These are phyloP conservation scores for Phyllotreta cruciferae DNA, from an alignment of 2,888 invertebrate species.

Conservation along the genomic window DNA sequence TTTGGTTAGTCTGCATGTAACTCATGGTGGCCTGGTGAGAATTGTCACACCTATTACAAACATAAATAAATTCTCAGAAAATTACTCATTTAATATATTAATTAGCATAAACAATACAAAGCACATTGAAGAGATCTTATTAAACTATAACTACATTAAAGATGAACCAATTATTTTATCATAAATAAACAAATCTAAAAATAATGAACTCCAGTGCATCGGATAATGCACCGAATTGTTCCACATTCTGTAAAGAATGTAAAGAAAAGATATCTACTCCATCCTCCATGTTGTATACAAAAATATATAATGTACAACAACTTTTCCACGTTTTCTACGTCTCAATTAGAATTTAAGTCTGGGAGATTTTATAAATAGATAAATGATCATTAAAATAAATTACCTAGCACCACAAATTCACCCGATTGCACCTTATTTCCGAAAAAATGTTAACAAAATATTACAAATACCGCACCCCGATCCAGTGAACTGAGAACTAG, in stretches of 20 bases:
- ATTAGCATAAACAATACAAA: conserved; percentile 27
- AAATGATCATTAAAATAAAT: conserved; percentile 16
- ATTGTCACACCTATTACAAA: conserved; percentile 52
- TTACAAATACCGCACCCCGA: conserved; percentile 50
- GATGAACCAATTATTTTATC: not conserved
- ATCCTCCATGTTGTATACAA: conserved; percentile 56
- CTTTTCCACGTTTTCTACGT: conserved; percentile 29
- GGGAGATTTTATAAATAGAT: conserved; percentile 1
- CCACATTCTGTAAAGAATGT: conserved; percentile 38
- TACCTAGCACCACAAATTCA: conserved; percentile 53
- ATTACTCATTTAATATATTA: conserved; percentile 35
- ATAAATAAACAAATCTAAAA: conserved; percentile 23
- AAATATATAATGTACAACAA: conserved; percentile 50
- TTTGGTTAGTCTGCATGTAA: conserved; percentile 81
- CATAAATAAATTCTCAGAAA: conserved; percentile 35
- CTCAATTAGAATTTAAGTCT: not conserved
- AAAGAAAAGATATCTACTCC: conserved; percentile 48
- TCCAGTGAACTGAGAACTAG: conserved; percentile 18
- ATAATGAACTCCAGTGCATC: conserved; percentile 27
- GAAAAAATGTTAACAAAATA: conserved; percentile 38
- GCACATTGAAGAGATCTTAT: not conserved
- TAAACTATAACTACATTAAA: not conserved
- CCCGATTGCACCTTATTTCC: conserved; percentile 42
- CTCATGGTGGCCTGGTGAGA: conserved; percentile 72
- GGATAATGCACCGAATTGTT: conserved; percentile 42